A percentile compares a stretch with the other conserved stretches of the same genome.
phyloP scores from a whole-genome alignment of 2,113 vertebrate species.

The Myocastor coypus region DNA sequence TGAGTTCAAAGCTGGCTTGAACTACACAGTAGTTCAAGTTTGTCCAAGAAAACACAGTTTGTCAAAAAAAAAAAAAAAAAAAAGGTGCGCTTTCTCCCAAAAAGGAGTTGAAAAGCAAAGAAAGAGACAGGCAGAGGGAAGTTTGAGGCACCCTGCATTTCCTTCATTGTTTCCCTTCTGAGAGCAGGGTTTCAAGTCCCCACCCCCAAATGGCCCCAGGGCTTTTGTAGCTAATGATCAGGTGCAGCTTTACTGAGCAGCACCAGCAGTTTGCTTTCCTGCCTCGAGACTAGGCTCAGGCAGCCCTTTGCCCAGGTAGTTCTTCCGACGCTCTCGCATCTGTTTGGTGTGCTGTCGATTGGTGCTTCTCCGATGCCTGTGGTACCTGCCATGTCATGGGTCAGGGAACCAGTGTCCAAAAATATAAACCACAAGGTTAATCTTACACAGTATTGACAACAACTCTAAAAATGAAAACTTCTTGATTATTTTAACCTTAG shows the following conservation, averaged over 20 bases:
- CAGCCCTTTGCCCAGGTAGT: background rate
- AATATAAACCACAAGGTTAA: background rate
- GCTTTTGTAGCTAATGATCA: background rate
- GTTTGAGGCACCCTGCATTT: background rate
- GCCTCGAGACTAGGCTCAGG: rapidly evolving
- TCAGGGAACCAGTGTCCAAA: background rate
- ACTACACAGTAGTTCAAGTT: background rate
- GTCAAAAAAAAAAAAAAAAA: background rate
- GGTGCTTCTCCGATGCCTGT: background rate
- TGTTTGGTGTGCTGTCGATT: background rate
- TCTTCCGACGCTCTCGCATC: background rate
- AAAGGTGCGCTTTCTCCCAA: background rate
- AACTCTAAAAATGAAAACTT: background rate
- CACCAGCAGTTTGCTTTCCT: background rate
- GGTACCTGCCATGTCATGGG: background rate
- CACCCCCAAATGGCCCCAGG: rapidly evolving
- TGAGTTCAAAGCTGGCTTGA: too few species aligned
- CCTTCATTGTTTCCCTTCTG: background rate
- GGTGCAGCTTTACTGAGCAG: background rate
- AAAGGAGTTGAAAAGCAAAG: background rate
- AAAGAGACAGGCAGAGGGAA: too few species aligned
- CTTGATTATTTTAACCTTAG: background rate
- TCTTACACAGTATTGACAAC: background rate
- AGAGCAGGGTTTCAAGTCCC: background rate
- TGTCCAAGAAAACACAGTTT: background rate